A percentile compares a stretch with the other conserved stretches of the same genome.
Evolutionary conservation across 2,888 invertebrate species (phyloP).

Genomic region (Apodemia zela): DNA sequence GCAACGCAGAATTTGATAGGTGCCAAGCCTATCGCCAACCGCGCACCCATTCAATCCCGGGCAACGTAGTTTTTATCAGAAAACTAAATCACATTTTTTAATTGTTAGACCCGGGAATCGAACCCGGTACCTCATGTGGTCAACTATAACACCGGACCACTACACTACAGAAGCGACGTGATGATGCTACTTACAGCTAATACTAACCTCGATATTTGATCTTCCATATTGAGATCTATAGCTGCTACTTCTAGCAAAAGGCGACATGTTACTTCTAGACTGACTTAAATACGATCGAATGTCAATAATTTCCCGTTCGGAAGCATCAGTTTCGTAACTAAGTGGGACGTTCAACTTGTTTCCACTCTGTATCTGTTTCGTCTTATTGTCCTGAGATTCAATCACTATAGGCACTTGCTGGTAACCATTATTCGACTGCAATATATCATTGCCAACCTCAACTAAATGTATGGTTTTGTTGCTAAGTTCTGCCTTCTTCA

Average conservation of each 20-base stretch:
- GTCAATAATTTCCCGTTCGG: slow-evolving; percentile 84
- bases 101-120: too few relatives aligned
- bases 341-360: slow-evolving; percentile 73
- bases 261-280: slow-evolving; percentile 86
- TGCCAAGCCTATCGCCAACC: too few relatives aligned
- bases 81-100: too few relatives aligned
- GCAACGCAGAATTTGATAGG: too few relatives aligned
- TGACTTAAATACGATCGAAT: slow-evolving; percentile 87
- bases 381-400: slow-evolving; percentile 73
- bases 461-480: slow-evolving; percentile 59
- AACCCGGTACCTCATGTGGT: too few relatives aligned
- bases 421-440: slow-evolving; percentile 73
- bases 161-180: too few relatives aligned
- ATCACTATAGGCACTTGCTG: slow-evolving; percentile 84
- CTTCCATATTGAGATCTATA: slow-evolving; percentile 85
- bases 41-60: too few relatives aligned
- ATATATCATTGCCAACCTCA: slow-evolving; percentile 53
- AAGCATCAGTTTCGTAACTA: slow-evolving; percentile 70
- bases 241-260: slow-evolving; percentile 85
- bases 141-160: too few relatives aligned
- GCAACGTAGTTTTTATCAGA: too few relatives aligned
- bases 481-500: slow-evolving; percentile 64
- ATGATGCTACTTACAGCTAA: not conserved
- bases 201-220: slow-evolving; percentile 73
- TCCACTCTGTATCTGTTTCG: slow-evolving; percentile 47